Conservation (phyloP, 1,140 invertebrate genomes). For the Aporrectodea caliginosa region DNA sequence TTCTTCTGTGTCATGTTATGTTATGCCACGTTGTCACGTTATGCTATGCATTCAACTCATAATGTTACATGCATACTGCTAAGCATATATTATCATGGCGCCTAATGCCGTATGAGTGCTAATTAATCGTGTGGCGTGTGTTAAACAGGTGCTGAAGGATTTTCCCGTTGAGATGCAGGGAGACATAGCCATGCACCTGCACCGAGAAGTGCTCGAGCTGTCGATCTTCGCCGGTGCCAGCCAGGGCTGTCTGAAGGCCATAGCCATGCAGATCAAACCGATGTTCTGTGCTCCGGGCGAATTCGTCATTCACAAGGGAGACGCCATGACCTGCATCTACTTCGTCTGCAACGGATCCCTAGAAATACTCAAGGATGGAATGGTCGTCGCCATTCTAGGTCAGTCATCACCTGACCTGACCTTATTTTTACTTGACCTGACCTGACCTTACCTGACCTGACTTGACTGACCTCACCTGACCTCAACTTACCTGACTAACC, state of each 20-base stretch:
- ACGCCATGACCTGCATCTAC: slow-evolving; percentile 52
- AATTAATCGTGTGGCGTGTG: no score
- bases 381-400: slow-evolving; percentile 56
- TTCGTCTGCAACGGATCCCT: slow-evolving; percentile 53
- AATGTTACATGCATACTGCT: no score
- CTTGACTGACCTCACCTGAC: background rate
- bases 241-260: slow-evolving; percentile 34
- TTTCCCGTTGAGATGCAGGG: slow-evolving; percentile 92
- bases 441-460: background rate
- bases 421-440: background rate
- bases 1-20: no score
- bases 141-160: slow-evolving; percentile 91
- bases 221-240: slow-evolving; percentile 86
- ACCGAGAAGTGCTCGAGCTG: slow-evolving; percentile 86
- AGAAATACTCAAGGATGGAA: slow-evolving; percentile 52
- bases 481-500: background rate
- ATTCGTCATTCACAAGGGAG: slow-evolving; percentile 50
- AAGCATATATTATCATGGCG: no score
- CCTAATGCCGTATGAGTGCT: no score
- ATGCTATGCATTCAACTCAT: no score
- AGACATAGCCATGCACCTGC: slow-evolving; percentile 91
- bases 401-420: background rate
- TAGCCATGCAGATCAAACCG: slow-evolving; percentile 38
- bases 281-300: slow-evolving; percentile 54
- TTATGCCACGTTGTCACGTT: no score